phyloP scores from a whole-genome alignment of 2,113 vertebrate species.

The Tenebrosternarchus preto region DNA sequence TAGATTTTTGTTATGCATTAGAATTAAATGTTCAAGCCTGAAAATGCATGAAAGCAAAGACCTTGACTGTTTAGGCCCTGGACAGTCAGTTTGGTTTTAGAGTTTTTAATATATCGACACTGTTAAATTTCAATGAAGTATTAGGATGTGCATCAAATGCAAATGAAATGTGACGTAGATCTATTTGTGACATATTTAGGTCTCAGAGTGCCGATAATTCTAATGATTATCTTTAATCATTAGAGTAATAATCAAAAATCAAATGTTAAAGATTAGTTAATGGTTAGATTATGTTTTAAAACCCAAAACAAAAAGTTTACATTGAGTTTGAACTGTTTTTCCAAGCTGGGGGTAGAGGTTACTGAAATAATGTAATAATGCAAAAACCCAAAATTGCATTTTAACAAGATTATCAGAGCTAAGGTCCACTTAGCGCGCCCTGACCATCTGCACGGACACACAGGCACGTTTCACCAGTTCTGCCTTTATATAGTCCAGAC shows the following conservation, averaged over 20 bases:
- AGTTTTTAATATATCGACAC: no score
- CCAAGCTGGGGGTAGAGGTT: neutral
- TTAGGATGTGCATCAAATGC: no score
- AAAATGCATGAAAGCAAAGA: neutral
- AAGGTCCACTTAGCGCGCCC: neutral
- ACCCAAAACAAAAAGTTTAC: neutral
- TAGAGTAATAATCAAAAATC: no score
- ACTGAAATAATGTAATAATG: neutral
- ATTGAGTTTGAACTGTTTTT: neutral
- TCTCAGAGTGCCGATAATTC: no score
- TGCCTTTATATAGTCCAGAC: neutral
- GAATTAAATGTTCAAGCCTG: neutral
- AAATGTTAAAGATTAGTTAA: no score
- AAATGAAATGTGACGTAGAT: no score
- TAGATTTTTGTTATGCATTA: neutral
- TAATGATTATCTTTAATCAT: no score
- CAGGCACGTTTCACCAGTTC: neutral
- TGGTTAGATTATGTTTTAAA: neutral
- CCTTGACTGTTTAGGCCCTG: neutral
- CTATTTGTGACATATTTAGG: no score
- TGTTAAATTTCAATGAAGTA: no score
- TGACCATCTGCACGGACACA: neutral
- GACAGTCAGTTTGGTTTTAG: no score
- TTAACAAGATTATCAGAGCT: neutral
- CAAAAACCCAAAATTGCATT: neutral